phyloP scores from a whole-genome alignment of 23 tunicate species.

The Trididemnum miniatum region DNA sequence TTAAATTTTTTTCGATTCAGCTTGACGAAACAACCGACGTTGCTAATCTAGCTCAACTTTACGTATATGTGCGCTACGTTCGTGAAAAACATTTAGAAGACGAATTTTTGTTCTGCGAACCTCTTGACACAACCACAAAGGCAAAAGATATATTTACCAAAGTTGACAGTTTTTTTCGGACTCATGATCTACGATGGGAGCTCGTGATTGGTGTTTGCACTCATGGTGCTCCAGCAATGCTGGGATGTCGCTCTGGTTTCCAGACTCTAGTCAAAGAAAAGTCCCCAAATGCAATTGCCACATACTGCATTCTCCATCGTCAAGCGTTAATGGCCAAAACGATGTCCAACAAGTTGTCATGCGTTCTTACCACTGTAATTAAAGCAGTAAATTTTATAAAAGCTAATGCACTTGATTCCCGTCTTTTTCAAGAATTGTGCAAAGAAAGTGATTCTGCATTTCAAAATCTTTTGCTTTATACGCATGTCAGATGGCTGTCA shows the following conservation, averaged over 20 bases:
- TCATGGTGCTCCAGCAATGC: constrained; percentile 71
- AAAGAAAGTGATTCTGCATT: constrained; percentile 52
- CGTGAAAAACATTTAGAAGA: constrained; percentile 61
- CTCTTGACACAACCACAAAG: constrained; percentile 46
- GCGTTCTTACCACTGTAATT: constrained; percentile 39
- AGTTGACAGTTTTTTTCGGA: constrained; percentile 49
- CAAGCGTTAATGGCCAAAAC: constrained; percentile 48
- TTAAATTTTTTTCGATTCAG: constrained; percentile 62
- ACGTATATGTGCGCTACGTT: constrained; percentile 52
- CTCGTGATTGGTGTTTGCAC: constrained; percentile 67
- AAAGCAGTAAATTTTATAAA: constrained; percentile 55
- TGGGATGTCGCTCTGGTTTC: constrained; percentile 63
- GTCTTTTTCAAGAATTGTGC: constrained; percentile 53
- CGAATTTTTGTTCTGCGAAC: constrained; percentile 35
- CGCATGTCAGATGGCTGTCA: constrained; percentile 45
- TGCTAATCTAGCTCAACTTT: constrained; percentile 55
- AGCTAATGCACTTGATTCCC: constrained; percentile 53
- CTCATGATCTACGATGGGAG: constrained; percentile 49
- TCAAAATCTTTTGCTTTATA: constrained; percentile 40
- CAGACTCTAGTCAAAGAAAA: constrained; percentile 43
- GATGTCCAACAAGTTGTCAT: constrained; percentile 29
- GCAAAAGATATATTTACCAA: constrained; percentile 34
- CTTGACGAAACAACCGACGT: constrained; percentile 64
- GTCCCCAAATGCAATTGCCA: constrained; percentile 47
- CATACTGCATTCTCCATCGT: constrained; percentile 45